Evolutionary conservation across 2,888 invertebrate genomes (phyloP), one percentile per base, ranked within the genome.

Genomic region (Stenolophus ochropezus): DNA sequence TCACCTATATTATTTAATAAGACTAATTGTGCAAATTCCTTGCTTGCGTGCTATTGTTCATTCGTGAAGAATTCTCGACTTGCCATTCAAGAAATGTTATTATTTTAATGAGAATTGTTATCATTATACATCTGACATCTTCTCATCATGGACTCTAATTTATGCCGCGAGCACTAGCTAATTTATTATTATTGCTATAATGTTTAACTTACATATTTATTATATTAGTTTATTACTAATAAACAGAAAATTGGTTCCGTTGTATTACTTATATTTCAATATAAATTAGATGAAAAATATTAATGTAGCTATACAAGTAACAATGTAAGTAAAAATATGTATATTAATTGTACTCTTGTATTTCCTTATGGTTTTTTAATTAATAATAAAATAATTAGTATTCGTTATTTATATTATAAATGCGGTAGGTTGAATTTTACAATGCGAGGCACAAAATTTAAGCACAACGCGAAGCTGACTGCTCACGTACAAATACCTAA

Each of bases 61-160:
- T 51, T 74, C 51, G 51, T 53, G 74, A 74, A 74, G 74, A 74
- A 51, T 74, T 51, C 74, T 27, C 33, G 18, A 71, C 74, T 74
- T 49, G 74, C 51, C 74, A 53, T 51, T 74, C 51, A 53, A 74
- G 74, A 74, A 74, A 25, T 74, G 53, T 74, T 74, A 74, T 74
- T 74, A 53, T 74, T 74, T 74, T 74, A 74, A 74, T 74, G 74
- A 25, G 65, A 69, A 69, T 33, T 69, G 65, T 69, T 69, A 69
- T 69, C 65, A 69, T 69, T 69, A 69, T 69, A 69, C 65, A 69
- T 69, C 65, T 69, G 65, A 69, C 65, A 69, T 69, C 65, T 61
- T 61, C 61, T 69, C 65, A 69, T 69, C 27, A 69, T 33, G 65
- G 27, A 27, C 65, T 5, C 33, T 69, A 69, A 33, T 69, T 69